phyloP scores from a whole-genome alignment of 2,888 invertebrate species.

The Euzetes globulus region DNA sequence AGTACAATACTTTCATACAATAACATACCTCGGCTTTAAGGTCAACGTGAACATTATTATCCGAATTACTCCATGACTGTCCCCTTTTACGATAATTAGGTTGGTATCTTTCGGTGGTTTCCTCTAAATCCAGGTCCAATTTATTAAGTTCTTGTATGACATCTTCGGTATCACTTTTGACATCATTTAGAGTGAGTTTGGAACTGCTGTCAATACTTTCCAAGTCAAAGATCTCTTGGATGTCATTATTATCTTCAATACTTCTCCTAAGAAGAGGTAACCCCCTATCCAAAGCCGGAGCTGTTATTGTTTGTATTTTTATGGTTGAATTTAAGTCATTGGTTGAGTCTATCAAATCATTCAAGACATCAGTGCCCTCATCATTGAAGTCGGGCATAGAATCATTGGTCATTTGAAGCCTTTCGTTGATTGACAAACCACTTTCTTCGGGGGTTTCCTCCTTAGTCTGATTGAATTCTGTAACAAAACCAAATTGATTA shows the following conservation, averaged over 20 bases:
- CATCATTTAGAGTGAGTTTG: slow-evolving; percentile 15
- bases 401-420: not conserved
- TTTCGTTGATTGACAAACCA: not conserved
- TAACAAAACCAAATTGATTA: too few species aligned
- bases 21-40: slow-evolving; percentile 14
- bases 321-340: not conserved
- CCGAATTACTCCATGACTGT: slow-evolving; percentile 27
- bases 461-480: too few species aligned
- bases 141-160: slow-evolving; percentile 19
- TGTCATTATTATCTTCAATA: not conserved
- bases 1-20: too few species aligned
- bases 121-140: slow-evolving; percentile 1
- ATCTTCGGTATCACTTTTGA: slow-evolving; percentile 16
- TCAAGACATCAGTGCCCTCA: not conserved
- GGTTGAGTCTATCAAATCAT: not conserved
- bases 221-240: slow-evolving; percentile 5
- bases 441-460: not conserved
- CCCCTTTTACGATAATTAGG: not conserved
- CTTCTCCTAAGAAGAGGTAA: not conserved
- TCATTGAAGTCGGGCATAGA: not conserved
- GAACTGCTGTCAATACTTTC: slow-evolving; percentile 22
- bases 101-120: not conserved
- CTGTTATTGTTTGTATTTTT: not conserved
- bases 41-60: not conserved
- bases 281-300: not conserved